Base-by-base conservation (phyloP, 2,888 invertebrate species). In the Arge pagana region DNA sequence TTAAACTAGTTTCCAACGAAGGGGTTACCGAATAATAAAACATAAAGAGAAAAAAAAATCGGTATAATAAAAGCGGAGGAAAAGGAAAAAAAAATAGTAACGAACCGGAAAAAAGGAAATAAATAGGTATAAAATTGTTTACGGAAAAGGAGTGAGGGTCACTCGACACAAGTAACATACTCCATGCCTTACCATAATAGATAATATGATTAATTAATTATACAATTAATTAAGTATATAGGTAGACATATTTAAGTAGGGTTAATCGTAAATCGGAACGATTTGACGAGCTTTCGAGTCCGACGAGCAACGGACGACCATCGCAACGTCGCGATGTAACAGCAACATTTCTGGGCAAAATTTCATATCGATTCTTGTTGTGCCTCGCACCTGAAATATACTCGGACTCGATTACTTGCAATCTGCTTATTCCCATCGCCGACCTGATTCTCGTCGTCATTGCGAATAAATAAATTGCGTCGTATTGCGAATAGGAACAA, bases 111-210 rank as follows among this genome's bases (percentile, higher is more conserved):
- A n/a, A 31, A 37, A 43, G 24, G 52, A 45, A 23, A 6, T 18
- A 18, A 15, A 3, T 41, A 41, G 8, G 18, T 33, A 41, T 18
- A 30, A 48, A 54, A 49, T 36, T 40, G 30, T 33, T 49, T 40
- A 30, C 31, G 42, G 48, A 33, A 30, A 42, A 45, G 49, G 58
- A 52, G 56, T 54, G 48, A 53, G 28, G 35, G 48, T 49, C 65
- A 69, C 66, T 68, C 65, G 62, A 69, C 63, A 69, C 63, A 69
- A 70, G 64, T 68, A 68, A 74, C 67, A 71, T 74, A 73, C 73
- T 75, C 72, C 72, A 75, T 74, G 74, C 74, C 75, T 75, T 71
- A 67, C 63, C 65, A 68, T 67, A 67, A 72, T 74, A 74, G 72
- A 66, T 67, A 65, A 68, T 66, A 30, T 42, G 11, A 45, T 45